Conservation (phyloP, 2,797 vertebrate genomes). For the Urosaurus nigricauda region DNA sequence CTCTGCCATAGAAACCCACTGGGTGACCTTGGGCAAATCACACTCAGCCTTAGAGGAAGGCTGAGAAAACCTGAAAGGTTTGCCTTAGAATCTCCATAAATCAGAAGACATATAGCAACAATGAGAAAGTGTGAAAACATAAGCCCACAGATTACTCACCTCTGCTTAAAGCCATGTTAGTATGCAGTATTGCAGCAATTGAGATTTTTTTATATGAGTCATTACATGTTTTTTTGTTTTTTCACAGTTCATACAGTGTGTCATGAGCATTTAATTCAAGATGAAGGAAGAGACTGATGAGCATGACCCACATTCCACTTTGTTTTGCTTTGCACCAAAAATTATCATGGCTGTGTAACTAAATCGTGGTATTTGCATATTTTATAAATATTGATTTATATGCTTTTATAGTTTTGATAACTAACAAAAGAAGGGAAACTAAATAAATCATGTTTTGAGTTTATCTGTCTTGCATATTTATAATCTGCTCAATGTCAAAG, state of each 20-base stretch:
- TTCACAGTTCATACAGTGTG: constrained; percentile 83
- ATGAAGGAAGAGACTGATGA: constrained; percentile 29
- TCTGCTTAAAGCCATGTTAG: background rate
- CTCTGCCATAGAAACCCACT: no score
- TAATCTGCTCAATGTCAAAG: constrained; percentile 20
- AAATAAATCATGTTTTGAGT: constrained; percentile 30
- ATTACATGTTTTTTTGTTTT: constrained; percentile 37
- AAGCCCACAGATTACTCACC: background rate
- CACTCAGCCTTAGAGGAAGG: no score
- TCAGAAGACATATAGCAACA: no score
- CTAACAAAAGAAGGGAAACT: constrained; percentile 51
- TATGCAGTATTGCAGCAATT: background rate
- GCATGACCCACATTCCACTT: constrained; percentile 64
- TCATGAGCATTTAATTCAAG: constrained; percentile 80
- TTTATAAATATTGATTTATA: constrained; percentile 56
- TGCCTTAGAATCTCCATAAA: no score
- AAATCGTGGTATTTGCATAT: constrained; percentile 2
- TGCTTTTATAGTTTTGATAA: constrained; percentile 64
- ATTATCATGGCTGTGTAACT: constrained; percentile 40
- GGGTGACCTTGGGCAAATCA: no score
- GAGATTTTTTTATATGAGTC: background rate
- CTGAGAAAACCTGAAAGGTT: no score
- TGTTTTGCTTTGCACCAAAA: constrained; percentile 58
- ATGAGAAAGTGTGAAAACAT: no score
- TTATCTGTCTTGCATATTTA: constrained; percentile 41